Conservation (phyloP, 1,140 invertebrate species). For the Helicoverpa zea region DNA sequence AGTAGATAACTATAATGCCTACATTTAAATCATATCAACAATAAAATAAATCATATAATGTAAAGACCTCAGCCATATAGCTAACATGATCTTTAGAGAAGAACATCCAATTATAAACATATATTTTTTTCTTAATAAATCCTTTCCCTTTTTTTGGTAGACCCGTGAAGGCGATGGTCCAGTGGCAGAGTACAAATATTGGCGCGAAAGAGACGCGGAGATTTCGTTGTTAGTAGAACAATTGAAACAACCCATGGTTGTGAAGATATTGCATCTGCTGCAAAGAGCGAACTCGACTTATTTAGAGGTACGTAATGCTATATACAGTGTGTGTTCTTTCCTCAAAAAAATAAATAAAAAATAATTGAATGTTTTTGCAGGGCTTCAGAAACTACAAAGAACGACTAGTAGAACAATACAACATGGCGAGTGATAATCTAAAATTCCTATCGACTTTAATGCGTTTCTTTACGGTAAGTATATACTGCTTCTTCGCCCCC, state of each 20-base stretch:
- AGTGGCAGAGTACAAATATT: slow-evolving; percentile 93
- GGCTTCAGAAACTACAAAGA: slow-evolving; percentile 74
- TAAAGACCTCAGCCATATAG: too few species aligned
- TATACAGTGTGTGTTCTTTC: too few species aligned
- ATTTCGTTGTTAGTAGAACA: slow-evolving; percentile 93
- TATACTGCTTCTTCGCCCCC: too few species aligned
- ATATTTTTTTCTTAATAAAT: neutral
- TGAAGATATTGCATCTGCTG: slow-evolving; percentile 86
- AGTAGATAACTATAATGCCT: too few species aligned
- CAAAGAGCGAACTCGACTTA: slow-evolving; percentile 64
- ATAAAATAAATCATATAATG: too few species aligned
- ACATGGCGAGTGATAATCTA: slow-evolving; percentile 94
- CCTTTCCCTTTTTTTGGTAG: slow-evolving; percentile 56
- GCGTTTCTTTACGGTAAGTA: slow-evolving; percentile 91
- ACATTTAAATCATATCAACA: too few species aligned
- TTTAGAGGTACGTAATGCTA: slow-evolving; percentile 67
- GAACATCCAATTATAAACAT: neutral
- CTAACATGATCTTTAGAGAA: too few species aligned
- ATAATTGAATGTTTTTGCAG: slow-evolving; percentile 61
- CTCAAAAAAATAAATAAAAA: too few species aligned
- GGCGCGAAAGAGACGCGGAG: slow-evolving; percentile 92
- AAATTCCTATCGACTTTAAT: slow-evolving; percentile 94
- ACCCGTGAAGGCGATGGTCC: slow-evolving; percentile 90
- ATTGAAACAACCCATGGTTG: slow-evolving; percentile 90
- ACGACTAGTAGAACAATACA: slow-evolving; percentile 90